Evolutionary conservation across 2,113 vertebrate species (phyloP), one percentile per base, ranked within the genome.

Genomic region (Panthera leo): DNA sequence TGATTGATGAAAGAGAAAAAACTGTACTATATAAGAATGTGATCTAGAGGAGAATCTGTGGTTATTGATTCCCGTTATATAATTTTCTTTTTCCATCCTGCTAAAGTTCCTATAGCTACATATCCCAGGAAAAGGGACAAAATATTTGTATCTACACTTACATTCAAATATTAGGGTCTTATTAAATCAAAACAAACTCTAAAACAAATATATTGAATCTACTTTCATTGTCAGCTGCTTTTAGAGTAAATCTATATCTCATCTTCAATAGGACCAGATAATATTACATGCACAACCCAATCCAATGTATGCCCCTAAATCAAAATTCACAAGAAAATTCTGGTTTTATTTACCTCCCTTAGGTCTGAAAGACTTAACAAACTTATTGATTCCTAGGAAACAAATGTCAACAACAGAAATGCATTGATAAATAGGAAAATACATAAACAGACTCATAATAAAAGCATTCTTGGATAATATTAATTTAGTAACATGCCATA

Each of bases 1-100:
- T 97, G 89, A 97, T 2, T 93, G 91, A 93, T 95, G 85, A 88
- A 93, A 18, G 19, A 94, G 9, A 95, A 97, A 42, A 88, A 92
- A 61, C 39, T 97, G 3, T 53, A 75, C 42, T 5, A 1, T 85
- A 61, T 89, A 63, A 96, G 34, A 95, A 42, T 36, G 2, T 1
- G 29, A 96, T 67, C 5, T 73, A 83, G 3, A 6, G 5, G 31
- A 93, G 3, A 63, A 87, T 12, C 53, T 91, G 63, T 88, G 34
- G 27, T 75, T 88, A 88, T 36, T 85, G 92, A 67, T 61, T 82
- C 18, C 27, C 70, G 2, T 29, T 93, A 3, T 39, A 61, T 53
- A 51, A 4, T 39, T 75, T 67, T 95, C 7, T 55, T 83, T 93
- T 84, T 42, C 36, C 21, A 51, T 27, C 5, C 8, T 36, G 6